These are phyloP conservation scores for Hormaphis cornu DNA, from an alignment of 1,140 invertebrate species.

Conservation along the genomic window DNA sequence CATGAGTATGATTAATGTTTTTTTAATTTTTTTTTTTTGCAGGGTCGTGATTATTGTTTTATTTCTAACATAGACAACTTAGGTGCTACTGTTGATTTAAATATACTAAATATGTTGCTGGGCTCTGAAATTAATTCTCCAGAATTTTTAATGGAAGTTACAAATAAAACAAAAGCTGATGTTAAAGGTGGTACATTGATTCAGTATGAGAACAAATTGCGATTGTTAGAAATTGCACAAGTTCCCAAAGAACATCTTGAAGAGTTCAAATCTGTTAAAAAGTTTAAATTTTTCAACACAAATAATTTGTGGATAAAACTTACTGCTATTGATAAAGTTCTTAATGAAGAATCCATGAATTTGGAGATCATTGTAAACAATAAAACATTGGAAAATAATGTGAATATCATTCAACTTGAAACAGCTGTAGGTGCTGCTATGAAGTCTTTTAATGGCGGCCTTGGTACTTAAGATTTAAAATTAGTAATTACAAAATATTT, in stretches of 20 bases:
- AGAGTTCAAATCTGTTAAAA: conserved; percentile 97
- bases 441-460: conserved; percentile 87
- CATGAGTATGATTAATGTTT: too few relatives aligned
- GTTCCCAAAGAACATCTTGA: conserved; percentile 95
- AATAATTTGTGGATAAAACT: conserved; percentile 98
- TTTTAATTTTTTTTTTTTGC: conserved; percentile 8
- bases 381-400: conserved; percentile 79
- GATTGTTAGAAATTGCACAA: conserved; percentile 97
- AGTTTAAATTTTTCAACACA: conserved; percentile 99
- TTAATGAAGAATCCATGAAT: conserved; percentile 70
- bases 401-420: conserved; percentile 94
- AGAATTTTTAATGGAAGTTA: conserved; percentile 99
- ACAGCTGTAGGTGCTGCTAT: conserved; percentile 98
- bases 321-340: conserved; percentile 73
- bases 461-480: conserved; percentile 48
- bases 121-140: conserved; percentile 48
- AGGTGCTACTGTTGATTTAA: conserved; percentile 94
- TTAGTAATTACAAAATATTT: neutral
- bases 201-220: conserved; percentile 87
- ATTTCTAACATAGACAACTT: conserved; percentile 99
- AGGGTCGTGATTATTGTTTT: conserved; percentile 88
- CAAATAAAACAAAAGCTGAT: conserved; percentile 97
- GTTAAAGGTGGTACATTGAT: conserved; percentile 99
- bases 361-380: conserved; percentile 98
- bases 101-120: conserved; percentile 80